Conservation (phyloP, 2,888 invertebrate genomes). For the Cerastis rubricosa region DNA sequence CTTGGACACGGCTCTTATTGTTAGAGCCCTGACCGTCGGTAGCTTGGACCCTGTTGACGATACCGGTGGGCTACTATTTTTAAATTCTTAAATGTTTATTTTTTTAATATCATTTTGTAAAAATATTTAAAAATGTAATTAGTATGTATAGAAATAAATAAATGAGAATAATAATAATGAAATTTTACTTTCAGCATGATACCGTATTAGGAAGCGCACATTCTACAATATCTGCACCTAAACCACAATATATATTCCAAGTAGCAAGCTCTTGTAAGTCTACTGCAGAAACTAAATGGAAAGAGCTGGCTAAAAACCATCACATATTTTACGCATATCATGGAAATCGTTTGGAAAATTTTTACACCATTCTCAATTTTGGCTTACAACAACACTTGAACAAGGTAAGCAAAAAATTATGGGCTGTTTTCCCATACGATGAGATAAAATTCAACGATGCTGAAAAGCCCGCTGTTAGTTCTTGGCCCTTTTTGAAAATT, state of each 20-base stretch:
- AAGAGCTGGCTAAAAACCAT: slow-evolving; percentile 88
- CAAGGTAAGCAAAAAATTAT: slow-evolving; percentile 70
- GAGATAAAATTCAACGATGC: too few species aligned
- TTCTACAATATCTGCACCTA: slow-evolving; percentile 82
- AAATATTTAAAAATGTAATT: too few species aligned
- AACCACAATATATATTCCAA: slow-evolving; percentile 93
- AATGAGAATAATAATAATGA: neutral
- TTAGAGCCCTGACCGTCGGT: too few species aligned
- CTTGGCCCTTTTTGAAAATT: too few species aligned
- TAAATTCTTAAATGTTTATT: too few species aligned
- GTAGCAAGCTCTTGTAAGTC: slow-evolving; percentile 90
- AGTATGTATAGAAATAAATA: too few species aligned
- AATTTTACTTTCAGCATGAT: slow-evolving; percentile 86
- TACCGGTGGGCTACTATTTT: too few species aligned
- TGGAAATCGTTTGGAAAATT: slow-evolving; percentile 95
- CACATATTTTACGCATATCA: slow-evolving; percentile 94
- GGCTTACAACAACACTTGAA: slow-evolving; percentile 94
- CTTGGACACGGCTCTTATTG: too few species aligned
- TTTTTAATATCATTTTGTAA: too few species aligned
- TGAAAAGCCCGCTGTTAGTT: too few species aligned
- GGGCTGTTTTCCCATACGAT: too few species aligned
- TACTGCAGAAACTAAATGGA: slow-evolving; percentile 91
- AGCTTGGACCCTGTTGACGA: too few species aligned
- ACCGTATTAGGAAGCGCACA: slow-evolving; percentile 89
- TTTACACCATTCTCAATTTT: slow-evolving; percentile 95